Conservation (phyloP, 2,113 vertebrate species). For the Spilogale gracilis region DNA sequence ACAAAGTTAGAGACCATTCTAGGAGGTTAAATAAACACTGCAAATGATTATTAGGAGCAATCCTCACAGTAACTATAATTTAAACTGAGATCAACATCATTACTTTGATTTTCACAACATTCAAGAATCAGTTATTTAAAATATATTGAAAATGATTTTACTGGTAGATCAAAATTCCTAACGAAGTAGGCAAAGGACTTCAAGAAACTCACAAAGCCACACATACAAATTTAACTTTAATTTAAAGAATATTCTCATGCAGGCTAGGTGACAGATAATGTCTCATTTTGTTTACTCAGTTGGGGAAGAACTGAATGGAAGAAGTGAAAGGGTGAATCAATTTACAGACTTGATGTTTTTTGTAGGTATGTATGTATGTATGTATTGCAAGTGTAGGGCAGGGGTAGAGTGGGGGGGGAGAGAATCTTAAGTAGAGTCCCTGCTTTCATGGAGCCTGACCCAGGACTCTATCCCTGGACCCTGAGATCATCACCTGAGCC, state of each 20-base stretch:
- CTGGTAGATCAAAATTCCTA: not conserved
- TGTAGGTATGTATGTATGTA: not conserved
- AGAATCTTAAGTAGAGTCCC: not conserved
- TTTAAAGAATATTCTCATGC: not conserved
- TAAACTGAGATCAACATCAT: not conserved
- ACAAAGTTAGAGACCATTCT: not conserved
- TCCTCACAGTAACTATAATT: not conserved
- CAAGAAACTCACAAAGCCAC: not conserved
- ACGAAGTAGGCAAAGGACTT: not conserved
- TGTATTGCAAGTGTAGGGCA: not conserved
- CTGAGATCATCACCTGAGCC: not conserved
- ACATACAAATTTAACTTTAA: not conserved
- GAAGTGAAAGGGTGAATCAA: not conserved
- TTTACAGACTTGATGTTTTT: not conserved
- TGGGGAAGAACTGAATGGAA: not conserved
- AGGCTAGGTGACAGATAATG: not conserved
- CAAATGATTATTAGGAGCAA: not conserved
- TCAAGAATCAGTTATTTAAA: not conserved
- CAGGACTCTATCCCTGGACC: not conserved
- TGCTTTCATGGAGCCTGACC: not conserved
- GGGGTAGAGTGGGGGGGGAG: not conserved
- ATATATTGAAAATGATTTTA: not conserved
- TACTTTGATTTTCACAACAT: slow-evolving; percentile 16
- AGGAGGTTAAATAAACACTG: not conserved
- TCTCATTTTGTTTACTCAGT: not conserved